These are phyloP conservation scores for Ophraella communa DNA, from an alignment of 2,888 invertebrate species.

Conservation along the genomic window DNA sequence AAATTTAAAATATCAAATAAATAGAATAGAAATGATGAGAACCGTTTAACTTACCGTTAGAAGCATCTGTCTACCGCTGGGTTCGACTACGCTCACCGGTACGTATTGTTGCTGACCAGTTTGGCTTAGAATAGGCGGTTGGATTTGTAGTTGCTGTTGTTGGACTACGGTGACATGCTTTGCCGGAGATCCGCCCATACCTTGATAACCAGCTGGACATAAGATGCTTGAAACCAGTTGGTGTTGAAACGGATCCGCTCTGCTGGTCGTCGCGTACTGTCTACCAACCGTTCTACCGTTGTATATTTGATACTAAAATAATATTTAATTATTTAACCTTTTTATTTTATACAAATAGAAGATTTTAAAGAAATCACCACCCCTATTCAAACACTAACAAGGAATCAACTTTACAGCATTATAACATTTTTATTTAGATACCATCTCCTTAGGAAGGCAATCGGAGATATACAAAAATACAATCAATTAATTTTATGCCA, in stretches of 20 bases:
- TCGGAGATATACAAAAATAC: too few species aligned
- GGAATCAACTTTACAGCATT: too few species aligned
- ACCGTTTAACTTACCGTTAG: conserved; percentile 64
- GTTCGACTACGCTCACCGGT: conserved; percentile 92
- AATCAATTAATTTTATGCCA: too few species aligned
- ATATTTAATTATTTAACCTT: background rate
- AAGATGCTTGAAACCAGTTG: conserved; percentile 93
- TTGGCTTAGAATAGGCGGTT: conserved; percentile 81
- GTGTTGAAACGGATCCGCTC: conserved; percentile 87
- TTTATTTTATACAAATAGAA: background rate
- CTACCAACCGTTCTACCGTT: conserved; percentile 73
- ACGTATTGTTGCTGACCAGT: conserved; percentile 88
- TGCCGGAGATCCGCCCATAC: conserved; percentile 70
- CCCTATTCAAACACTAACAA: too few species aligned
- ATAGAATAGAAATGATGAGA: background rate
- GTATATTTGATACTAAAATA: conserved; percentile 79
- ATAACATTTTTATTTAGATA: too few species aligned
- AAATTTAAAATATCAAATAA: conserved; percentile 1
- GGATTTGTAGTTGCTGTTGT: conserved; percentile 75
- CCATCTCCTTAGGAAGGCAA: too few species aligned
- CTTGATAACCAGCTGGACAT: conserved; percentile 88
- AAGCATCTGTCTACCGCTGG: conserved; percentile 80
- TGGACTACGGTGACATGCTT: conserved; percentile 74
- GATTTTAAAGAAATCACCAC: too few species aligned
- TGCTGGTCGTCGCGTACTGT: conserved; percentile 68